A percentile compares a stretch with the other conserved stretches of the same genome.
Conservation (phyloP, 2,113 vertebrate genomes). For the human region GRCh38 chr2:151622501-151623000, state of each 20-base stretch:
- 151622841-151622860: background rate
- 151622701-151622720: background rate
- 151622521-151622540: background rate
- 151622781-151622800: background rate
- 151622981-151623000: background rate
- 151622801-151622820: background rate
- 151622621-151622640: background rate
- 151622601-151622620: background rate
- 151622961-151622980: background rate
- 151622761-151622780: background rate
- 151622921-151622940: background rate
- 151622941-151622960: background rate
- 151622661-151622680: background rate
- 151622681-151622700: background rate
- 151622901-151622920: background rate
- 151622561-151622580: background rate
- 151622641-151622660: background rate
- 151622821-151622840: background rate
- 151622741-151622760: background rate
- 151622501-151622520: background rate
- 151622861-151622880: background rate
- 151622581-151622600: background rate
- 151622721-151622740: background rate
- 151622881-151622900: background rate
- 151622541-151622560: background rate